Conservation (phyloP, 2,888 invertebrate genomes). For the Netelia inedita region DNA sequence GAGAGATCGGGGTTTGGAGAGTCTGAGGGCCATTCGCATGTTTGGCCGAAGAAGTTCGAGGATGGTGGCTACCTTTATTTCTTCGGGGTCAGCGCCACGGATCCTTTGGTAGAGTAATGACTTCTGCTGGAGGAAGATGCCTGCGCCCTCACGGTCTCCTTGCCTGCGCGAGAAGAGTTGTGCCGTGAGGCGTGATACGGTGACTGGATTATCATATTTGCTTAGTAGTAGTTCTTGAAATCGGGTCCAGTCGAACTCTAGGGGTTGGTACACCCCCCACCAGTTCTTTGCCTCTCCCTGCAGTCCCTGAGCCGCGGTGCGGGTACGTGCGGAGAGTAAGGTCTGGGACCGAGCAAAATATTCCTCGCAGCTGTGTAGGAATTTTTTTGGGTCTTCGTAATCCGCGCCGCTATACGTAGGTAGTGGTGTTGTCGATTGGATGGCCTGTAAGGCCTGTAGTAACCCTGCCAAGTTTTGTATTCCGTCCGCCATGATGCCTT, state of each 20-base stretch:
- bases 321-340: not conserved
- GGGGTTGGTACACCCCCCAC: not conserved
- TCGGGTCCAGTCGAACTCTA: conserved; percentile 10
- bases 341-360: not conserved
- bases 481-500: not conserved
- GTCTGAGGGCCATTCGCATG: not conserved
- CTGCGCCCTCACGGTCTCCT: no score
- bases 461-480: not conserved
- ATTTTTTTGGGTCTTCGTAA: not conserved
- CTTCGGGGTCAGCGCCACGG: not conserved
- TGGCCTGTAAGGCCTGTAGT: no score
- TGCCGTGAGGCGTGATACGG: not conserved
- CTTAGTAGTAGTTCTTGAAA: not conserved
- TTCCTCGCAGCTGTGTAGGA: not conserved
- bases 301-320: not conserved
- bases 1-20: not conserved
- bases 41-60: conserved; percentile 6
- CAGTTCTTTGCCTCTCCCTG: conserved; percentile 1
- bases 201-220: conserved; percentile 1
- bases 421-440: no score
- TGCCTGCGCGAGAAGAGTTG: conserved; percentile 8
- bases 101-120: conserved; percentile 1
- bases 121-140: conserved; percentile 16
- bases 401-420: not conserved
- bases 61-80: no score